Evolutionary conservation across 2,113 vertebrate species (phyloP).

Genomic region (Bubo blakistoni): DNA sequence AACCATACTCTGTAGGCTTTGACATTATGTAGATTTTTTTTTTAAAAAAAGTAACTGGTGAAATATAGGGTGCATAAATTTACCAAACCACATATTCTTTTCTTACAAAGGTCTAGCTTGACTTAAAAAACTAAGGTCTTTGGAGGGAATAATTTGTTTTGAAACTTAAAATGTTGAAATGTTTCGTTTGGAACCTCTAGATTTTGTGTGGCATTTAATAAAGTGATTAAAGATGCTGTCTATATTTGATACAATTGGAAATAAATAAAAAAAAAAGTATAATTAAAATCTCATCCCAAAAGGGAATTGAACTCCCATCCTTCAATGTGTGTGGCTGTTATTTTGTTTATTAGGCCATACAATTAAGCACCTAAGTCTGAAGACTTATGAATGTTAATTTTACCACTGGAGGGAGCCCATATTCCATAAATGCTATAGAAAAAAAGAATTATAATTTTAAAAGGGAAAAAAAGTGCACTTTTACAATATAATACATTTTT

Average conservation of each 20-base stretch:
- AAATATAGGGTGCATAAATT: not conserved
- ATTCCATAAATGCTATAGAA: conserved; percentile 45
- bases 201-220: not conserved
- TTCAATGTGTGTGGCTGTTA: not conserved
- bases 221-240: not conserved
- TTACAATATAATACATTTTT: not conserved
- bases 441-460: not conserved
- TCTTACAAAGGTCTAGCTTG: not conserved
- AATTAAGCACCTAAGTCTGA: not conserved
- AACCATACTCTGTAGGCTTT: not conserved
- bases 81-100: not conserved
- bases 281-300: not conserved
- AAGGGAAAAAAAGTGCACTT: not conserved
- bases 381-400: conserved; percentile 42
- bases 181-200: not conserved
- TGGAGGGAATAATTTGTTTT: not conserved
- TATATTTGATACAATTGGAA: not conserved
- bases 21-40: not conserved
- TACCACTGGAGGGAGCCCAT: conserved; percentile 79
- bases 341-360: not conserved
- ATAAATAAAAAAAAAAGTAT: not conserved
- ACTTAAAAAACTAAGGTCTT: not conserved
- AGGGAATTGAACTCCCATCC: not conserved
- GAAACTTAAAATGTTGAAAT: not conserved
- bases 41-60: not conserved